Evolutionary conservation across 2,113 vertebrate genomes (phyloP).

Genomic region (Pelusios castaneus): DNA sequence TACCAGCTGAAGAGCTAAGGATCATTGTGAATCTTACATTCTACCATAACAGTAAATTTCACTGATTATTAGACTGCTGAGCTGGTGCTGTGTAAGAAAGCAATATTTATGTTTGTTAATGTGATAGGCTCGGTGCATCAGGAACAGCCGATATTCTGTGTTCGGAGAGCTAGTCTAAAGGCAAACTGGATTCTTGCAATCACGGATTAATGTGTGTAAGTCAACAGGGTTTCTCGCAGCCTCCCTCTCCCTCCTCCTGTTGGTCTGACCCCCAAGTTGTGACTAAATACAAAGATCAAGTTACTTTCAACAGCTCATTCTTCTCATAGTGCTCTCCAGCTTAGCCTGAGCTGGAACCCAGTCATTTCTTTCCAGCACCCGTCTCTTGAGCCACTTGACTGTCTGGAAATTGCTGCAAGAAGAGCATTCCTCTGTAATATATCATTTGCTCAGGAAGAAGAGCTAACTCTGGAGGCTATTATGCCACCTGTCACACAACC

Average conservation of each 20-base stretch:
- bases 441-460: slow-evolving; percentile 5
- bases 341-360: background rate
- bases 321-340: background rate
- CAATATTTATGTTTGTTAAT: background rate
- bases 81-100: background rate
- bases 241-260: background rate
- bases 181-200: background rate
- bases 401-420: background rate
- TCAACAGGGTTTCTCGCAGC: background rate
- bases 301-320: background rate
- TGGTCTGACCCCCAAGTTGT: background rate
- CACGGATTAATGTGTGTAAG: background rate
- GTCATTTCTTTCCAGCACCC: background rate
- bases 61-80: background rate
- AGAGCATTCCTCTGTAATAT: slow-evolving; percentile 7
- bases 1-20: background rate
- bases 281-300: background rate
- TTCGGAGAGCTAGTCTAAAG: background rate
- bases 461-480: slow-evolving; percentile 40
- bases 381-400: accelerated
- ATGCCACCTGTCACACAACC: background rate
- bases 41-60: too few species aligned
- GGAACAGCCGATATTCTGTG: background rate
- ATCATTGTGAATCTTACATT: background rate
- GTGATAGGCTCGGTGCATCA: background rate